Evolutionary conservation across 2,888 invertebrate species (phyloP).

Genomic region (Tubulanus polymorphus): DNA sequence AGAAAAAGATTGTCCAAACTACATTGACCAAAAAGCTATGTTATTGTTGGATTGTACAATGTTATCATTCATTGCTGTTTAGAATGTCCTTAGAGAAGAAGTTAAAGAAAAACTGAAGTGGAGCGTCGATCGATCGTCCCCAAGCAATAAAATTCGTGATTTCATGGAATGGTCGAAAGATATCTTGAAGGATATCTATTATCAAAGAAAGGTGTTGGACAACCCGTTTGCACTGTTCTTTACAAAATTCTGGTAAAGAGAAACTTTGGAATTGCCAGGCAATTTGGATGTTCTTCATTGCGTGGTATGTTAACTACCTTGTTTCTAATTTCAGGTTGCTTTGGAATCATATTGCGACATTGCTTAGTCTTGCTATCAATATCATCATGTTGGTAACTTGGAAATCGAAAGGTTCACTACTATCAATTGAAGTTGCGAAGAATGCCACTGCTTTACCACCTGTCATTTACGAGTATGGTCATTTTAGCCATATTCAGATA

Average conservation of each 20-base stretch:
- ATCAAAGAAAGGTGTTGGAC: slow-evolving; percentile 47
- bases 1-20: background rate
- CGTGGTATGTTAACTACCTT: background rate
- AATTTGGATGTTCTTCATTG: background rate
- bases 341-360: slow-evolving; percentile 46
- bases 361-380: slow-evolving; percentile 49
- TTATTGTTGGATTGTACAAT: background rate
- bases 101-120: slow-evolving; percentile 53
- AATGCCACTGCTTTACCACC: slow-evolving; percentile 34
- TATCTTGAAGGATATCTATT: slow-evolving; percentile 52
- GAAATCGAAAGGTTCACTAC: slow-evolving; percentile 41
- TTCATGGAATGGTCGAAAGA: slow-evolving; percentile 53
- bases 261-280: too few species aligned
- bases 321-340: slow-evolving; percentile 31
- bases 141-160: slow-evolving; percentile 53
- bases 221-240: slow-evolving; percentile 45
- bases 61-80: slow-evolving; percentile 4
- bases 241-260: slow-evolving; percentile 47
- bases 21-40: background rate
- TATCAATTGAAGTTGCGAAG: slow-evolving; percentile 22
- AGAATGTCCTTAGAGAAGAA: slow-evolving; percentile 51
- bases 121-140: slow-evolving; percentile 52
- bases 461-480: slow-evolving; percentile 29
- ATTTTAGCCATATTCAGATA: too few species aligned
- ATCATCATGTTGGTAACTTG: slow-evolving; percentile 49